Evolutionary conservation across 2,797 vertebrate genomes (phyloP).

Genomic region (Urosaurus nigricauda): DNA sequence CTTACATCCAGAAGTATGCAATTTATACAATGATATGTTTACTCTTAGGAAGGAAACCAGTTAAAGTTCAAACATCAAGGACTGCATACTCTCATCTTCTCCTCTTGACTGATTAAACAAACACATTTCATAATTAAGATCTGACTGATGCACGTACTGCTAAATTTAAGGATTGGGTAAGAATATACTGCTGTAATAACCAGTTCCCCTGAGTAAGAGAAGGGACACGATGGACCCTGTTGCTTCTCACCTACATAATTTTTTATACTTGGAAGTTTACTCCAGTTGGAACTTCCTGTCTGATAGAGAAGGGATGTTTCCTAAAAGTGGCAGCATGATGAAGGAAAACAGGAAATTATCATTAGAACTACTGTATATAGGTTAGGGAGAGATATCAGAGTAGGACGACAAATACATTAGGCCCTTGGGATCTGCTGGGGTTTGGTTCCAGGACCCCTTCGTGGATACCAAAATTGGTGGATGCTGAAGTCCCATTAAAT

Average conservation of each 20-base stretch:
- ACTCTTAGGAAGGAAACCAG: background rate
- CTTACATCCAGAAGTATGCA: slow-evolving; percentile 1
- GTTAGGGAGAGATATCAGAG: too few species aligned
- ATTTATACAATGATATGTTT: slow-evolving; percentile 20
- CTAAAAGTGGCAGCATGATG: too few species aligned
- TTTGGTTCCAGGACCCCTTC: too few species aligned
- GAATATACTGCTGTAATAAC: background rate
- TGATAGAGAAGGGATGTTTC: too few species aligned
- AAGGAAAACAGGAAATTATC: too few species aligned
- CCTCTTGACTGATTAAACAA: slow-evolving; percentile 1
- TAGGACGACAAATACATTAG: too few species aligned
- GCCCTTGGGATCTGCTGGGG: too few species aligned
- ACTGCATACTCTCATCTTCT: background rate
- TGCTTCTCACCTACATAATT: background rate
- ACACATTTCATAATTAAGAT: slow-evolving; percentile 1
- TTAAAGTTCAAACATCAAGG: background rate
- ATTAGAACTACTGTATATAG: too few species aligned
- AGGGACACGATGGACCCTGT: background rate
- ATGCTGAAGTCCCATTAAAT: too few species aligned
- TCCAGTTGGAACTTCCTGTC: too few species aligned
- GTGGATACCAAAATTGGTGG: too few species aligned
- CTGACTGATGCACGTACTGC: background rate
- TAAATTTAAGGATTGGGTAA: slow-evolving; percentile 4
- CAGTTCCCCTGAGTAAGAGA: background rate
- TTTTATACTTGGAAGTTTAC: too few species aligned